Evolutionary conservation across 2,888 invertebrate species (phyloP).

Genomic region (Octonoba sinensis): DNA sequence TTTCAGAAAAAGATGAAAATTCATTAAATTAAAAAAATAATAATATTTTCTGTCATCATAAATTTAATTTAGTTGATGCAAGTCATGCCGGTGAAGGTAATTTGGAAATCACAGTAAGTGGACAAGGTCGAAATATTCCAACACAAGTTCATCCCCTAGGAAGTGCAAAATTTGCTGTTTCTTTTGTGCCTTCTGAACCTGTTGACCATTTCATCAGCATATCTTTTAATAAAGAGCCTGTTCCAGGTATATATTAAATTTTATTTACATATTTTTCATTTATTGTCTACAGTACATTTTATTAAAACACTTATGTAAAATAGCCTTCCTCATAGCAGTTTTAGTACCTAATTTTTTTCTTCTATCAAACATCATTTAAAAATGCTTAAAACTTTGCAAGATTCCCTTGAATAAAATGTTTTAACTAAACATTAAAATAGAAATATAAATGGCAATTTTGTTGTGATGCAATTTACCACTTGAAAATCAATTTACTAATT

Average conservation of each 20-base stretch:
- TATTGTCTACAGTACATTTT: not conserved
- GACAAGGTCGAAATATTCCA: conserved; percentile 91
- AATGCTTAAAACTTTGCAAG: too few relatives aligned
- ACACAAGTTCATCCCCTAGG: conserved; percentile 95
- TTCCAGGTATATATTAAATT: conserved; percentile 71
- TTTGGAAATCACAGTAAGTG: conserved; percentile 95
- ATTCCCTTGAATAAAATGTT: not conserved
- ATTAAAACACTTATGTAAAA: not conserved
- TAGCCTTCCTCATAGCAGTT: not conserved
- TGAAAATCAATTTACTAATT: too few relatives aligned
- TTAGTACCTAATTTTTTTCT: conserved; percentile 68
- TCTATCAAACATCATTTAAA: conserved; percentile 67
- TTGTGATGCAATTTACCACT: too few relatives aligned
- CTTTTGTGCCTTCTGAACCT: conserved; percentile 94
- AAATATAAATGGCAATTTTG: too few relatives aligned
- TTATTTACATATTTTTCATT: not conserved
- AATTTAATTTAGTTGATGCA: conserved; percentile 81
- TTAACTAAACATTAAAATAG: not conserved
- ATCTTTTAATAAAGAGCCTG: conserved; percentile 91
- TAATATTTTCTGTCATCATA: not conserved
- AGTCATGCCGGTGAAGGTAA: conserved; percentile 97
- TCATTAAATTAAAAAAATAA: not conserved
- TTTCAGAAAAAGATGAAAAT: not conserved
- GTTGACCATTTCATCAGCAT: conserved; percentile 96
- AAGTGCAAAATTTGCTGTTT: conserved; percentile 91